Percentiles rank a stretch among this genome's conserved stretches.
phyloP scores from a whole-genome alignment of 2,113 vertebrate species.

The Labrus mixtus region DNA sequence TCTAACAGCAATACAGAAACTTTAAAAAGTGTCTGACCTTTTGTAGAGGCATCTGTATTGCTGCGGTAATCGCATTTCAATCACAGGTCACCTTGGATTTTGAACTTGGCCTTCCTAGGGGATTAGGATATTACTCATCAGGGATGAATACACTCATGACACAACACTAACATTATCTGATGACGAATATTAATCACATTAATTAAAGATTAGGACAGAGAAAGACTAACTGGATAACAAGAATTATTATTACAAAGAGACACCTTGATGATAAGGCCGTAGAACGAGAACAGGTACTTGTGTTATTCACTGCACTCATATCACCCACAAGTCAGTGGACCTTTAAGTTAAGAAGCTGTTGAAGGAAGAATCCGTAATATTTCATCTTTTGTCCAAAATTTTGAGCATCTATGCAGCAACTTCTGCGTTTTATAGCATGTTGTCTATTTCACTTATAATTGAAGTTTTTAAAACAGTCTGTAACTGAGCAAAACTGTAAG shows the following conservation, averaged over 20 bases:
- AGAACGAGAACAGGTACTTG: neutral
- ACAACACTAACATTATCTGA: conserved; percentile 46
- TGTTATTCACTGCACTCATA: neutral
- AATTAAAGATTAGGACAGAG: conserved; percentile 45
- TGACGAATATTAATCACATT: conserved; percentile 54
- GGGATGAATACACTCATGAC: conserved; percentile 41
- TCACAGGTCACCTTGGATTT: conserved; percentile 78
- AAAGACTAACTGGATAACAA: conserved; percentile 46
- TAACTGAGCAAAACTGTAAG: no score
- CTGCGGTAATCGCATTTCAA: conserved; percentile 43
- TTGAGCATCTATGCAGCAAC: neutral
- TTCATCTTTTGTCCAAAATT: neutral
- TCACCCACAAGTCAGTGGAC: neutral
- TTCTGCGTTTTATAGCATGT: no score
- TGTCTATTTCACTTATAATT: no score
- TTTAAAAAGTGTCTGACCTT: neutral
- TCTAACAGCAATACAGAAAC: neutral
- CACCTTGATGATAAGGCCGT: conserved; percentile 33
- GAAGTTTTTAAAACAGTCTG: no score
- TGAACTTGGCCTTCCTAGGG: conserved; percentile 35
- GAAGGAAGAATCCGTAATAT: neutral
- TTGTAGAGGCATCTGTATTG: conserved; percentile 3
- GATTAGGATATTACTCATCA: conserved; percentile 69
- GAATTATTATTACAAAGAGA: conserved; percentile 34
- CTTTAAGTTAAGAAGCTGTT: neutral